Base-by-base conservation (phyloP, 2,113 vertebrate species). In the Gymnorhina tibicen region DNA sequence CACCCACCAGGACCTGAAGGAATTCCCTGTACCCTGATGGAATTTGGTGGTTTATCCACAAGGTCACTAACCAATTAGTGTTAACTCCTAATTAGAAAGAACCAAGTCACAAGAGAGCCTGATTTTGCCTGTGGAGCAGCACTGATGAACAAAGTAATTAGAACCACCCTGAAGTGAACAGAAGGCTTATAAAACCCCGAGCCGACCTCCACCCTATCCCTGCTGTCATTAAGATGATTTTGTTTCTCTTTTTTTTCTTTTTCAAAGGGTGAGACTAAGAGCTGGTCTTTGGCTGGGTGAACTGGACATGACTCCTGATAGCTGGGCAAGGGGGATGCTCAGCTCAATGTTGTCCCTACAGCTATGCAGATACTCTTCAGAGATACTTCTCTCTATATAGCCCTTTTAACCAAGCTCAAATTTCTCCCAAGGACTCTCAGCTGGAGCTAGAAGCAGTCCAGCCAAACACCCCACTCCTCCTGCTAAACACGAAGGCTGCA, bases 11-110 rank as follows among this genome's bases (percentile, higher is more conserved):
- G 32, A 59, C 18, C 35, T 47, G 41, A 84, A 91, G 55, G 47
- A 77, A 67, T 63, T 60, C 52, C 52, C 56, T 52, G 28, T 37
- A n/a, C 20, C 52, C 68, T 18, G 13, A 19, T 81, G 80, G 68
- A 89, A 84, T 81, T 47, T 16, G 24, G 33, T 33, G 14, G 16
- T 74, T 74, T 77, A 74, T 32, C 33, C 68, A 84, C 33, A 63
- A 67, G 37, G 20, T 33, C 49, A 56, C 52, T 32, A 84, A 84
- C 5, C 59, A 86, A 73, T 91, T 89, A 92, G 33, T 52, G 33
- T 44, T 91, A 60, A 89, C 24, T 89, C 95, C 52, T 86, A 93
- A 70, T 92, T 81, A 91, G 69, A 86, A 79, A 84, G 66, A 84
- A 50, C 2, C 16, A 74, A 82, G 55, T 78, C 76, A 75, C 16